Conservation (phyloP, 1,140 invertebrate genomes). For the Trichonephila clavipes region DNA sequence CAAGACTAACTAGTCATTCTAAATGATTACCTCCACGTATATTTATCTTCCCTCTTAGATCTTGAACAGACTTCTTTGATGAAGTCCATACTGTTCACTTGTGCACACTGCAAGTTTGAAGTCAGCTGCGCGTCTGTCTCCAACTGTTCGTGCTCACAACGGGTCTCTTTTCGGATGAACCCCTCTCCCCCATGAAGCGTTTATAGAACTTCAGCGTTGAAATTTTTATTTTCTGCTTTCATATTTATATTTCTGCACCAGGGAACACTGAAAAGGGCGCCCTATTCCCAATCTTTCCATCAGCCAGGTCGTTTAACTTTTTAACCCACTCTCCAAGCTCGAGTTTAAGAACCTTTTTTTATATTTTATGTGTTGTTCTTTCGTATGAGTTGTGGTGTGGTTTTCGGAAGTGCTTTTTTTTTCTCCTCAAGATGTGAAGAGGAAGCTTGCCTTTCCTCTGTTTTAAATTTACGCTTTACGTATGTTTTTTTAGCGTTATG, state of each 20-base stretch:
- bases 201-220: constrained; percentile 11
- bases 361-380: background rate
- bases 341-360: background rate
- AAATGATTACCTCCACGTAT: background rate
- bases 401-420: background rate
- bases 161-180: background rate
- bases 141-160: background rate
- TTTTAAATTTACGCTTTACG: background rate
- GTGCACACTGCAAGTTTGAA: background rate
- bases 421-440: background rate
- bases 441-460: background rate
- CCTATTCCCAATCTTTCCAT: background rate
- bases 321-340: constrained; percentile 1
- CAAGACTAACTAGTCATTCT: too few species aligned
- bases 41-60: constrained; percentile 23
- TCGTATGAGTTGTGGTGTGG: background rate
- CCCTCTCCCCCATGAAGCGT: background rate
- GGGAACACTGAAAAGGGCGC: background rate
- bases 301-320: background rate
- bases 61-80: background rate
- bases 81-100: background rate
- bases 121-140: constrained; percentile 8
- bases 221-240: constrained; percentile 6
- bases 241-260: constrained; percentile 27
- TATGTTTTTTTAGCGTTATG: background rate